Evolutionary conservation across 2,888 invertebrate species (phyloP).

Genomic region (Hydraecia micacea): DNA sequence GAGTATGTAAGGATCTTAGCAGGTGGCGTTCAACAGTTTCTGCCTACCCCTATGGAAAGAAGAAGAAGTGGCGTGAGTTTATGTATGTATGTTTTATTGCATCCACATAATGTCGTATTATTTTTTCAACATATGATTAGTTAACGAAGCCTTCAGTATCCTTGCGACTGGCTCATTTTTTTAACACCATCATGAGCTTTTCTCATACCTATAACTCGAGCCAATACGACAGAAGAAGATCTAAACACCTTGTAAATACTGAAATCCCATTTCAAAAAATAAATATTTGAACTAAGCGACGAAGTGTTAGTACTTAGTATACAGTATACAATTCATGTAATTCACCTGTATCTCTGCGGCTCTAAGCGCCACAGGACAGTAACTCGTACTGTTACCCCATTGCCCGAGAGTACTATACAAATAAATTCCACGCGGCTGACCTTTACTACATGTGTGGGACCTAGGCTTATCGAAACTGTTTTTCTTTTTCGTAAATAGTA

Average conservation of each 20-base stretch:
- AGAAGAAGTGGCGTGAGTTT: too few relatives aligned
- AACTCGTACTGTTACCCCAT: constrained; percentile 41
- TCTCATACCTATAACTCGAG: not conserved
- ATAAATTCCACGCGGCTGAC: constrained; percentile 47
- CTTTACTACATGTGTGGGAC: constrained; percentile 43
- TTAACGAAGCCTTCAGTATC: not conserved
- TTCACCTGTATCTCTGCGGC: constrained; percentile 31
- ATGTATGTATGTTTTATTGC: not conserved
- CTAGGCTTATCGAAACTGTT: constrained; percentile 23
- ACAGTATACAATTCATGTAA: constrained; percentile 10
- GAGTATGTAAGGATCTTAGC: too few relatives aligned
- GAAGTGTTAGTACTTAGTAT: constrained; percentile 9
- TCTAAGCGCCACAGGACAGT: constrained; percentile 9
- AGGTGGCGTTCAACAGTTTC: too few relatives aligned
- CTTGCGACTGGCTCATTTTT: not conserved
- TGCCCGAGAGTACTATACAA: constrained; percentile 61
- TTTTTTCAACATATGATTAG: not conserved
- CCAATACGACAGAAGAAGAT: not conserved
- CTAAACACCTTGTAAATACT: not conserved
- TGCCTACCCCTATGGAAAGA: too few relatives aligned
- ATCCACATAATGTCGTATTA: not conserved
- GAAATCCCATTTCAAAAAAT: constrained; percentile 3
- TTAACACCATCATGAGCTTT: not conserved
- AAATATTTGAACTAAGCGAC: constrained; percentile 23
- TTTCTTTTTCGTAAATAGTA: constrained; percentile 18